Evolutionary conservation across 1,140 invertebrate species (phyloP).

Genomic region (Microplitis demolitor): DNA sequence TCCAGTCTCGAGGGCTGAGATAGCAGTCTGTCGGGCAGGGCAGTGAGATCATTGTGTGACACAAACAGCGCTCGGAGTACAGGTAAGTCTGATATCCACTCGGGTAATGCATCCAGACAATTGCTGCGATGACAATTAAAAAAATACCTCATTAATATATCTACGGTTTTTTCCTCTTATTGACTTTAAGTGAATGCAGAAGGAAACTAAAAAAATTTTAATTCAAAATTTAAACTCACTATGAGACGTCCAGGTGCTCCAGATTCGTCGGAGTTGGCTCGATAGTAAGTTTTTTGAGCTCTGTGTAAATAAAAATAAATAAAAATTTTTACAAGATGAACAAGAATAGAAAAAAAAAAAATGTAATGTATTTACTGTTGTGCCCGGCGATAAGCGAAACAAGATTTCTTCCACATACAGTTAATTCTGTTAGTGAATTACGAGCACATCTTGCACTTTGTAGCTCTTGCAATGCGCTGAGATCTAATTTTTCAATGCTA

Average conservation of each 20-base stretch:
- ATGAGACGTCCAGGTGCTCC: slow-evolving; percentile 76
- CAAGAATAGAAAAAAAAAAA: slow-evolving; percentile 1
- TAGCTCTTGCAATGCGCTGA: slow-evolving; percentile 72
- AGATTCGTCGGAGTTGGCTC: slow-evolving; percentile 70
- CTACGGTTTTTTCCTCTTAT: neutral
- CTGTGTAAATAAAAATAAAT: slow-evolving; percentile 59
- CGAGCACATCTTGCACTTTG: slow-evolving; percentile 74
- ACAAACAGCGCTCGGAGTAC: slow-evolving; percentile 74
- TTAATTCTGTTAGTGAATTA: slow-evolving; percentile 72
- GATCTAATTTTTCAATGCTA: slow-evolving; percentile 74
- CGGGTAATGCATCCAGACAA: slow-evolving; percentile 73
- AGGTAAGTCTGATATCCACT: slow-evolving; percentile 79
- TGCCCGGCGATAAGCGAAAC: slow-evolving; percentile 74
- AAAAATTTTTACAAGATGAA: slow-evolving; percentile 10
- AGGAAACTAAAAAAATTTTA: no score
- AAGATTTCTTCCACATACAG: slow-evolving; percentile 70
- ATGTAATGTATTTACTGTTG: slow-evolving; percentile 68
- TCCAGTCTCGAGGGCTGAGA: slow-evolving; percentile 74
- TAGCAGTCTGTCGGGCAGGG: slow-evolving; percentile 73
- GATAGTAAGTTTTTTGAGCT: slow-evolving; percentile 69
- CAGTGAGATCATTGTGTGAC: slow-evolving; percentile 73
- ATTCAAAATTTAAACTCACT: slow-evolving; percentile 58
- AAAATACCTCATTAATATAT: neutral
- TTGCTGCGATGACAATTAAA: slow-evolving; percentile 61
- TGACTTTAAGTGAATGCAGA: no score